A percentile compares a stretch with the other conserved stretches of the same genome.
Conservation (phyloP, 35 echinoderm and acorn worm genomes). For the Anneissia japonica region DNA sequence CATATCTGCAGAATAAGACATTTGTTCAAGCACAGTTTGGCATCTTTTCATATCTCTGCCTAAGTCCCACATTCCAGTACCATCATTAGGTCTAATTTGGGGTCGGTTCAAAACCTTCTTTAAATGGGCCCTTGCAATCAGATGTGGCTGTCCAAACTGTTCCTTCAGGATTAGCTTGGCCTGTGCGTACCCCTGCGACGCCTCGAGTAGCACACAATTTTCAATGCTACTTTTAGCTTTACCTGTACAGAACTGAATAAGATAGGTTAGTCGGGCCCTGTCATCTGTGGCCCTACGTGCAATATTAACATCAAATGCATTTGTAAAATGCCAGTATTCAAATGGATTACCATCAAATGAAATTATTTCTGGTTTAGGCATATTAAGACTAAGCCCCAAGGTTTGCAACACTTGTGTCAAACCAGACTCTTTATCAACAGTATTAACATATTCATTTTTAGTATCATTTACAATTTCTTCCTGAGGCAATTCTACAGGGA, state of each 20-base stretch:
- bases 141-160: constrained; percentile 40
- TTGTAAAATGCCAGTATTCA: constrained; percentile 41
- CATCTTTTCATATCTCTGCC: constrained; percentile 31
- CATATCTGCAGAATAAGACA: constrained; percentile 28
- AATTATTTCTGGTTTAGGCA: constrained; percentile 24
- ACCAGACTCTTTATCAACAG: no score
- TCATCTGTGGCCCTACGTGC: constrained; percentile 21
- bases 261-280: constrained; percentile 16
- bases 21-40: constrained; percentile 17
- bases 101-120: constrained; percentile 1
- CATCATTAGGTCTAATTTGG: not conserved
- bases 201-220: constrained; percentile 46
- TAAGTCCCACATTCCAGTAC: constrained; percentile 12
- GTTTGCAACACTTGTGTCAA: no score
- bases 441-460: no score
- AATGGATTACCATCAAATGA: constrained; percentile 34
- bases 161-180: constrained; percentile 53
- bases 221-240: constrained; percentile 38
- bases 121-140: constrained; percentile 34
- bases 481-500: no score
- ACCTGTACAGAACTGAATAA: constrained; percentile 51
- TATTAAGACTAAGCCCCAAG: constrained; percentile 7
- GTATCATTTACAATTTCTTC: no score
- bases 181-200: constrained; percentile 15
- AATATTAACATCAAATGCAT: constrained; percentile 39